Base-by-base conservation (phyloP, 2,113 vertebrate species). In the Corythornis madagascariensis region DNA sequence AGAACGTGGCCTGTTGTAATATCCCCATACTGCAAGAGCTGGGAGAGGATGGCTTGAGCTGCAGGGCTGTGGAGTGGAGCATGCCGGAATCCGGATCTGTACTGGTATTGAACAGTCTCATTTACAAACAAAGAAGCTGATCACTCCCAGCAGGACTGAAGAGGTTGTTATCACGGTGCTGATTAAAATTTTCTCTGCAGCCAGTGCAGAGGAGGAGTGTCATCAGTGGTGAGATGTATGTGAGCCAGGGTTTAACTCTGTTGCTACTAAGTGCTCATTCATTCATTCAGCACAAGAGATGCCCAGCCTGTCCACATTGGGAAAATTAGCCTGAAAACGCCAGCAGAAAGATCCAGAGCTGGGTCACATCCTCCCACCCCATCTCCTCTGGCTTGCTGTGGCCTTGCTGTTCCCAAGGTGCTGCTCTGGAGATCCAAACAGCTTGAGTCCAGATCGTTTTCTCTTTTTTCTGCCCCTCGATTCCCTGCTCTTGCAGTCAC, bases 121-220 rank as follows among this genome's bases (percentile, higher is more conserved):
- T 94, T 92, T 66, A n/a, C 78, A 89, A 90, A 96, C 95, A 92
- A 91, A 95, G 85, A 59, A 65, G 72, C 71, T 85, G 88, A 55
- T 92, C 93, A 85, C 38, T 76, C 89, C 78, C 91, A 45, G 87
- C 84, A 82, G 67, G 85, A 55, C 75, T 45, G 53, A 56, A 56
- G 74, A 42, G 57, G 57, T 74, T 82, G 59, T 64, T 88, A 85
- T 61, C 87, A 10, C 1, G 0, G n/a, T 10, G 81, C 85, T 88
- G 91, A 91, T 94, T 89, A 93, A 56, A 79, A 63, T 79, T 76
- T 76, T 28, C 78, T 73, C 71, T 28, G 59, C 78, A 91, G 89
- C 85, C 82, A 84, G 12, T 1, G 6, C 21, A 20, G 63, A 52
- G 50, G 61, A 60, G 65, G 71, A 70, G 82, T 61, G 71, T 55